Evolutionary conservation across 37 sponge, comb jelly and placozoan species (phyloP).

Genomic region (Hexactinellida sp.): DNA sequence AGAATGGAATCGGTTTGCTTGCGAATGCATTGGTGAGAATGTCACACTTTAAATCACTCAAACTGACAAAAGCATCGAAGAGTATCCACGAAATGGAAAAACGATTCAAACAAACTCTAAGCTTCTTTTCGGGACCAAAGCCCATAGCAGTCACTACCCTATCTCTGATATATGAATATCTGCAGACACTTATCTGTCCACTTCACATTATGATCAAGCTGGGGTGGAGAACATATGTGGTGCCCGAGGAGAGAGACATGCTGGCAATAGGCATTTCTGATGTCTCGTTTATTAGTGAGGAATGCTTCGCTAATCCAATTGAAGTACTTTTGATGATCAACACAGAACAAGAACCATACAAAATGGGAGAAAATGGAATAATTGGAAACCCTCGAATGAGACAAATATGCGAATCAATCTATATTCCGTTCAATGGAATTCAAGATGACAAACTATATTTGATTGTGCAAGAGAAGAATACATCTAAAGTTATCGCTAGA

Average conservation of each 20-base stretch:
- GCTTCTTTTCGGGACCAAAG: not conserved
- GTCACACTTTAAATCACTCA: conserved; percentile 8
- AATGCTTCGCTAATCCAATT: not conserved
- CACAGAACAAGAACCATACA: not conserved
- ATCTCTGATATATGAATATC: not conserved
- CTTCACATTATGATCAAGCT: conserved; percentile 10
- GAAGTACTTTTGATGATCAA: not conserved
- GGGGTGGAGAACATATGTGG: not conserved
- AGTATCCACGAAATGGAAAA: not conserved
- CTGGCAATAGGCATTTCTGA: not conserved
- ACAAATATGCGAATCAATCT: not conserved
- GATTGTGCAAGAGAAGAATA: not conserved
- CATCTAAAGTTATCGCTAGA: not conserved
- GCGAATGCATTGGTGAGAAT: not conserved
- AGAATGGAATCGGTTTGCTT: not conserved
- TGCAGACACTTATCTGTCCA: conserved; percentile 7
- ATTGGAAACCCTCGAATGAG: not conserved
- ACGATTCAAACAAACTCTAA: not conserved
- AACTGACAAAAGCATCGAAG: not conserved
- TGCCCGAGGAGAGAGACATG: not conserved
- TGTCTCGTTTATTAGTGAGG: not conserved
- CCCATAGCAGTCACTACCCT: not conserved
- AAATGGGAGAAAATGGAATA: not conserved
- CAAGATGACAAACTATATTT: not conserved
- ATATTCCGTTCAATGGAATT: not conserved